Evolutionary conservation across 2,888 invertebrate species (phyloP), one percentile per base, ranked within the genome.

Genomic region (Slavum lentiscoides): DNA sequence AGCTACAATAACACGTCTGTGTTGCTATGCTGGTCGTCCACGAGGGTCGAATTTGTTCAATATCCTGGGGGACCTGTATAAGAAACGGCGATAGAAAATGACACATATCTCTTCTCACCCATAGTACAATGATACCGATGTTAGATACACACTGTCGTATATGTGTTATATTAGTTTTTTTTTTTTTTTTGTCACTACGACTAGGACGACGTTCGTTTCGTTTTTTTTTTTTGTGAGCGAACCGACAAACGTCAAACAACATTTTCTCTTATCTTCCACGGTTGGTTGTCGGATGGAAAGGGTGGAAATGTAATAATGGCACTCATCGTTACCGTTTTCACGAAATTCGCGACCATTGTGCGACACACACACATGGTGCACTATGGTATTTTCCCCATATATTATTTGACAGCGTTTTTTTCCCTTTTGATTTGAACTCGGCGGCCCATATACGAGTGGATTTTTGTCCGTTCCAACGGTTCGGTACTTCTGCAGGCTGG

Each of bases 241-340:
- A 17, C 55, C 43, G 15, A 49, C 67, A 59, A 59, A 68, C 67
- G 75, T 76, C 75, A 68, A 76, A 66, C 73, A 66, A 66, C 66
- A 66, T 67, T 75, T 74, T 75, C 9, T 68, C 75, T 76, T 74
- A 66, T 74, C 74, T 66, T 3, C 59, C 2, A 23, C 59, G 59
- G 67, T 23, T 19, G 4, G 30, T 2, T 30, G 67, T 43, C 13
- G 21, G 11, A 3, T 7, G 37, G 53, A 21, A 43, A 58, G 58
- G 75, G 58, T 43, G 43, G 30, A 59, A 76, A 76, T 68, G 67
- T 61, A 76, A 76, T 68, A 76, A 76, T 59, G 59, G 58, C 74
- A 67, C 58, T 75, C 74, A 19, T 67, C 74, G 58, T 76, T 76
- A 76, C 68, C 75, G 67, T 76, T 76, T 13, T 68, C 68, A 21